These are phyloP conservation scores for Plectus sambesii DNA, from an alignment of 1,140 invertebrate genomes.

Conservation along the genomic window DNA sequence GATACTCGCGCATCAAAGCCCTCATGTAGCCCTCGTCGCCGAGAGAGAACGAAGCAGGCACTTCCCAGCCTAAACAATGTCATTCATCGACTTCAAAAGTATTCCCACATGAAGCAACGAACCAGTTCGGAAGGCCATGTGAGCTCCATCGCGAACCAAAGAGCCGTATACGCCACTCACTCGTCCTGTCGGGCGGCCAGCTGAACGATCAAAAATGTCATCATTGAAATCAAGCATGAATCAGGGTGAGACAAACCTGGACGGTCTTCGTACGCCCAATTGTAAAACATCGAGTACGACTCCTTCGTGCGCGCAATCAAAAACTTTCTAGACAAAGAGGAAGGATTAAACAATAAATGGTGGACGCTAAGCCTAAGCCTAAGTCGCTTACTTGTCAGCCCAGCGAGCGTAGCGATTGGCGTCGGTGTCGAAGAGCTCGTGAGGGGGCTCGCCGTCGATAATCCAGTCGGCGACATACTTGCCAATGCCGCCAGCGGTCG, in stretches of 20 bases:
- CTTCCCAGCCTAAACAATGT: conserved; percentile 16
- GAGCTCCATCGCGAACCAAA: conserved; percentile 20
- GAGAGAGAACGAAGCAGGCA: conserved; percentile 17
- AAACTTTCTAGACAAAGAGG: too few relatives aligned
- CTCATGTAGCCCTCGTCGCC: conserved; percentile 22
- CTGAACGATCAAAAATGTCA: too few relatives aligned
- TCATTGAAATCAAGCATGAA: too few relatives aligned
- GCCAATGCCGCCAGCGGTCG: conserved; percentile 23
- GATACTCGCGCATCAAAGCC: conserved; percentile 22
- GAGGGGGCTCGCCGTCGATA: conserved; percentile 47
- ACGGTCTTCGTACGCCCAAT: conserved; percentile 28
- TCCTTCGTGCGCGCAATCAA: conserved; percentile 20
- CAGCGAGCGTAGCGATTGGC: conserved; percentile 47
- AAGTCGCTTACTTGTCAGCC: conserved; percentile 40
- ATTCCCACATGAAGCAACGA: conserved; percentile 19
- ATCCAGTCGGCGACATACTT: conserved; percentile 50
- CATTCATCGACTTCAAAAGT: conserved; percentile 3
- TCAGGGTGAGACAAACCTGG: too few relatives aligned
- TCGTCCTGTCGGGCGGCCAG: conserved; percentile 21
- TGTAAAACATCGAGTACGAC: conserved; percentile 30
- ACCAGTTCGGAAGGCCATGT: conserved; percentile 28
- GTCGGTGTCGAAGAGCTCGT: conserved; percentile 48
- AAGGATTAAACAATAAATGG: too few relatives aligned
- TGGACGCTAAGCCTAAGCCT: too few relatives aligned
- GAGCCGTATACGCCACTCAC: conserved; percentile 24